Percentiles rank a stretch among this genome's conserved stretches.
Conservation (phyloP, 2,113 vertebrate genomes). For the Microcebus tavaratra region DNA sequence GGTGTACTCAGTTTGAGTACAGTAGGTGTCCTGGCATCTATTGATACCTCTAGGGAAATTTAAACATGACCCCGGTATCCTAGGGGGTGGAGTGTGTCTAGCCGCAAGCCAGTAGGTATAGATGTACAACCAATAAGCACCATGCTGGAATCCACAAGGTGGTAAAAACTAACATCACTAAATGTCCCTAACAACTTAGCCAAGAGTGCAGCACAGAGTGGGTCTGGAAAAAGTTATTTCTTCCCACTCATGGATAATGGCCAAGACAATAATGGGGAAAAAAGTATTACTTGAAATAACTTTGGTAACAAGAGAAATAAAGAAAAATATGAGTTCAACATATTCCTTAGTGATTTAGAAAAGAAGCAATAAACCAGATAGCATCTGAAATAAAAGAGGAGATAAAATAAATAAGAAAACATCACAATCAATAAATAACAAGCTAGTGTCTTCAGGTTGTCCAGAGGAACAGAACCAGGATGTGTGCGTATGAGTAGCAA, state of each 20-base stretch:
- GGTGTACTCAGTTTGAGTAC: neutral
- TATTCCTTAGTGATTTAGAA: neutral
- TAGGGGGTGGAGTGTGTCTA: neutral
- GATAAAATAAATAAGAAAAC: neutral
- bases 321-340: conserved; percentile 14
- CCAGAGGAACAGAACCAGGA: neutral
- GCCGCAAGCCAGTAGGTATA: neutral
- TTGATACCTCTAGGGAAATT: neutral
- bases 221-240: neutral
- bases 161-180: neutral
- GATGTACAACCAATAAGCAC: neutral
- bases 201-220: neutral
- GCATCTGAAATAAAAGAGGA: neutral
- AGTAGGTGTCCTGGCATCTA: neutral
- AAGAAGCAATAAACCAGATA: neutral
- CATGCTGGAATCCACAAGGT: neutral
- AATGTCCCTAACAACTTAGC: neutral
- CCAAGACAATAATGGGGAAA: neutral
- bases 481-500: neutral
- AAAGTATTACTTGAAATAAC: conserved; percentile 26
- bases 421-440: neutral
- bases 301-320: neutral
- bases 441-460: neutral
- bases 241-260: neutral
- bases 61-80: neutral